Conservation (phyloP, 1,140 invertebrate genomes). For the Pseudomyrmex cubaensis region DNA sequence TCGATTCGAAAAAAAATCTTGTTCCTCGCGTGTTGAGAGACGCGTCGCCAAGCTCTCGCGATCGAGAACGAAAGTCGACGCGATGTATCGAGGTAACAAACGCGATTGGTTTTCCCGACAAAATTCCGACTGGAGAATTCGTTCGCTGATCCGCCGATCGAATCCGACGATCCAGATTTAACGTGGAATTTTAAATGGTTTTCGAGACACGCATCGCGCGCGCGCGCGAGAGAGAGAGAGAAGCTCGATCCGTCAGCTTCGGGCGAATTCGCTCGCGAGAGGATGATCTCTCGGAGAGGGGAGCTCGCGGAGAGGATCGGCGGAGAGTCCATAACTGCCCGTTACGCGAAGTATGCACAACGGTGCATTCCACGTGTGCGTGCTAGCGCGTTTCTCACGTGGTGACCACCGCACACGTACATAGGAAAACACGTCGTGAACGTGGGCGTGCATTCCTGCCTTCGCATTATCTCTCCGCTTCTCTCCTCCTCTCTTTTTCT, state of each 20-base stretch:
- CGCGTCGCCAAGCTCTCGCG: too few species aligned
- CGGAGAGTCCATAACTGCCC: constrained; percentile 77
- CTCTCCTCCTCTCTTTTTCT: constrained; percentile 53
- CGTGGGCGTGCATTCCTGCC: constrained; percentile 84
- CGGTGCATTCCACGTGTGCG: constrained; percentile 79
- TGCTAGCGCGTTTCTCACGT: constrained; percentile 79
- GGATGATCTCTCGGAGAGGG: constrained; percentile 8
- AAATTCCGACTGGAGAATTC: not conserved
- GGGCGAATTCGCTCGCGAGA: constrained; percentile 7
- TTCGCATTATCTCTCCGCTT: constrained; percentile 80
- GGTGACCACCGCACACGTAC: constrained; percentile 78
- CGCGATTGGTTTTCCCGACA: constrained; percentile 21
- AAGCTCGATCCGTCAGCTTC: constrained; percentile 23
- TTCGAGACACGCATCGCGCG: not conserved
- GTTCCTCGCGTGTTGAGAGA: too few species aligned
- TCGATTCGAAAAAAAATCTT: too few species aligned
- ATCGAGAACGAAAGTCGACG: too few species aligned
- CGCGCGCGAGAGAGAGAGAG: not conserved
- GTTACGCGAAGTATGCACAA: constrained; percentile 78
- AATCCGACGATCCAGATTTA: constrained; percentile 46
- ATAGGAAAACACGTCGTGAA: constrained; percentile 80
- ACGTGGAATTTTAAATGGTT: constrained; percentile 43
- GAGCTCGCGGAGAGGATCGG: constrained; percentile 71
- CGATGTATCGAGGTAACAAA: constrained; percentile 24
- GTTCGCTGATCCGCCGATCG: constrained; percentile 3